Evolutionary conservation across 2,888 invertebrate species (phyloP).

Genomic region (Osmoderma eremita): DNA sequence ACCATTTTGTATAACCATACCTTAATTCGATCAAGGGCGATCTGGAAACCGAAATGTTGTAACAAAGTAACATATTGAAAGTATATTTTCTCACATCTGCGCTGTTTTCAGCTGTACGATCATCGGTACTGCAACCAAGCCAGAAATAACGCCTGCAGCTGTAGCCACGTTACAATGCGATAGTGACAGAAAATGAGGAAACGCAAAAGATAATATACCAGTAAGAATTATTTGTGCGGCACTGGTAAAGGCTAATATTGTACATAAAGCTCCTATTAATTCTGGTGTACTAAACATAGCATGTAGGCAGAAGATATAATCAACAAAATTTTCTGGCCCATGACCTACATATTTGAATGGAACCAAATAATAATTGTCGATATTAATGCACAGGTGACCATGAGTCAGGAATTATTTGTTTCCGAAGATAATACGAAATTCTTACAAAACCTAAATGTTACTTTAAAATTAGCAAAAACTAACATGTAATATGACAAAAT

Average conservation of each 20-base stretch:
- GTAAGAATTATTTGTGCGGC: slow-evolving; percentile 64
- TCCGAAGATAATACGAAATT: neutral
- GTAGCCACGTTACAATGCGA: slow-evolving; percentile 50
- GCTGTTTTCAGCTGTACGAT: slow-evolving; percentile 51
- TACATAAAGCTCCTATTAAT: slow-evolving; percentile 56
- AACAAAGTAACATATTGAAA: too few relatives aligned
- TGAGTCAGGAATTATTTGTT: too few relatives aligned
- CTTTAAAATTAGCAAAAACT: too few relatives aligned
- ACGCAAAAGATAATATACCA: slow-evolving; percentile 57
- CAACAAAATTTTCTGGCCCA: neutral
- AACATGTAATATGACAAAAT: neutral
- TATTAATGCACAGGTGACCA: too few relatives aligned
- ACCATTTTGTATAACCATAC: slow-evolving; percentile 53
- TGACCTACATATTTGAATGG: too few relatives aligned
- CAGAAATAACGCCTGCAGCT: slow-evolving; percentile 49
- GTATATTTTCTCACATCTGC: slow-evolving; percentile 45
- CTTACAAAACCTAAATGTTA: slow-evolving; percentile 2
- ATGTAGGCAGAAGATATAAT: slow-evolving; percentile 6
- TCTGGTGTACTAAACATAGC: slow-evolving; percentile 46
- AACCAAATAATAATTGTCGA: too few relatives aligned
- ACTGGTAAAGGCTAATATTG: slow-evolving; percentile 61
- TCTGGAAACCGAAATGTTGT: slow-evolving; percentile 41
- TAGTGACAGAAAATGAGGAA: slow-evolving; percentile 50
- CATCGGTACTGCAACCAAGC: slow-evolving; percentile 52
- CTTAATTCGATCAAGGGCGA: slow-evolving; percentile 47